phyloP scores from a whole-genome alignment of 2,888 invertebrate species.

The Caenorhabditis zanzibari region DNA sequence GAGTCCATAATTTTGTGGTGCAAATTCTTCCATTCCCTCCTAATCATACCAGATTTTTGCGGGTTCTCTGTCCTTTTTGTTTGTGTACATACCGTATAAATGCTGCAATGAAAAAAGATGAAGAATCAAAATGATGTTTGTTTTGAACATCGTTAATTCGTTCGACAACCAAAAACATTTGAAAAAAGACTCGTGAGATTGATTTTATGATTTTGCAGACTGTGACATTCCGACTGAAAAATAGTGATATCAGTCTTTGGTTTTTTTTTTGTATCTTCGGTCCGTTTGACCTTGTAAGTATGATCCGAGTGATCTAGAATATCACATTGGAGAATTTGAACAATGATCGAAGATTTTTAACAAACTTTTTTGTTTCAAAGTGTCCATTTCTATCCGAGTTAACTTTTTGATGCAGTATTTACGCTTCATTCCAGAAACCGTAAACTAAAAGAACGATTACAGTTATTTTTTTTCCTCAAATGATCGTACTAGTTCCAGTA shows the following conservation, averaged over 20 bases:
- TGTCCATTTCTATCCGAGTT: too few relatives aligned
- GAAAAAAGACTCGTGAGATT: too few relatives aligned
- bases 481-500: too few relatives aligned
- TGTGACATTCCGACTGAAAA: not conserved
- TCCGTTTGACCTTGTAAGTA: constrained; percentile 10
- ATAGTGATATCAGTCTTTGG: not conserved
- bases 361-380: not conserved
- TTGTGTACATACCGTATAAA: not conserved
- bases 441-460: too few relatives aligned
- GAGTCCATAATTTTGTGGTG: not conserved
- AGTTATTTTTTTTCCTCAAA: too few relatives aligned
- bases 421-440: too few relatives aligned
- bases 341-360: not conserved
- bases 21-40: not conserved
- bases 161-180: constrained; percentile 38
- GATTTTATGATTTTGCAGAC: too few relatives aligned
- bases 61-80: constrained; percentile 13
- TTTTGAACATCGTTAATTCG: constrained; percentile 36
- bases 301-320: constrained; percentile 18
- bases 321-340: not conserved
- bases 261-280: not conserved
- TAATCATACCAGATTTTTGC: constrained; percentile 30
- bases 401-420: too few relatives aligned
- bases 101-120: constrained; percentile 11
- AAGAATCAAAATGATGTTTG: constrained; percentile 22